These are phyloP conservation scores for Brachypodius melanocephalos DNA, from an alignment of 2,113 vertebrate species.

Conservation along the genomic window DNA sequence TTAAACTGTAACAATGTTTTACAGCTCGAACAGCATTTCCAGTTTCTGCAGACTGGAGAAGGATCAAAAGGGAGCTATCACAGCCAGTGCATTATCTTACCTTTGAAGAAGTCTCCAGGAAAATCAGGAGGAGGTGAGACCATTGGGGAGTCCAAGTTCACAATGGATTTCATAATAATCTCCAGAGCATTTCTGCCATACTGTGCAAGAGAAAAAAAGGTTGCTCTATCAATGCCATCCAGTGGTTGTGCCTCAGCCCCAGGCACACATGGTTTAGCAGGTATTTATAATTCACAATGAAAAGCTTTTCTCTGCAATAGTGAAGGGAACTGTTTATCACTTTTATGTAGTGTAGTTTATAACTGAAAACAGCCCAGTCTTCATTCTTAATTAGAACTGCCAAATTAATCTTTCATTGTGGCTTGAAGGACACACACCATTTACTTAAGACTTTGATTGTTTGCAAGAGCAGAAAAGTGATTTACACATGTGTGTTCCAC, in stretches of 20 bases:
- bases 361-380: background rate
- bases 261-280: background rate
- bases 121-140: conserved; percentile 91
- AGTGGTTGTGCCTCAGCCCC: background rate
- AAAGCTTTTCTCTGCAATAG: background rate
- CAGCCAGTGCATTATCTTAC: conserved; percentile 54
- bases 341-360: background rate
- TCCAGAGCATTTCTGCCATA: conserved; percentile 97
- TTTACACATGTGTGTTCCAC: background rate
- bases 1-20: background rate
- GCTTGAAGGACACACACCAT: background rate
- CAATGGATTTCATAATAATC: conserved; percentile 98
- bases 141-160: conserved; percentile 90
- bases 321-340: background rate
- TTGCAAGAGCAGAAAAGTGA: background rate
- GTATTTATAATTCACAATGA: background rate
- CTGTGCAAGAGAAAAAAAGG: conserved; percentile 65
- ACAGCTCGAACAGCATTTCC: background rate
- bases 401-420: background rate
- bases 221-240: background rate
- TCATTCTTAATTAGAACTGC: background rate
- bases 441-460: background rate
- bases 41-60: background rate
- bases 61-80: background rate
- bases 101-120: conserved; percentile 98